phyloP scores from a whole-genome alignment of 2,888 invertebrate species.

The Watsonalla cultraria region DNA sequence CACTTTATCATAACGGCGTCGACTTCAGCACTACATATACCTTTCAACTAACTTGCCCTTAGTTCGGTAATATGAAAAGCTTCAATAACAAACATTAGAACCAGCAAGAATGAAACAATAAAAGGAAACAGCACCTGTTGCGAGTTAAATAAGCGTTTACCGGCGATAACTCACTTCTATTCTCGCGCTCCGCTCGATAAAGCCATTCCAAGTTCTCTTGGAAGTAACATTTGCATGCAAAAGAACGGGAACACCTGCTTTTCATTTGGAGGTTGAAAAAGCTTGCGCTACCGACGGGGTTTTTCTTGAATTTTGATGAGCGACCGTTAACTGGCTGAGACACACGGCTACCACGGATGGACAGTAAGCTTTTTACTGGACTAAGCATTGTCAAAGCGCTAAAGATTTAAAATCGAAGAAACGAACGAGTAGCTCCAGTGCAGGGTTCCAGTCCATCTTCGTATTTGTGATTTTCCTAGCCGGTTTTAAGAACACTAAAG shows the following conservation, averaged over 20 bases:
- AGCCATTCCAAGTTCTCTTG: slow-evolving; percentile 15
- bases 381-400: too few species aligned
- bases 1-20: too few species aligned
- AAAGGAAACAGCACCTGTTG: not conserved
- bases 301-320: slow-evolving; percentile 32
- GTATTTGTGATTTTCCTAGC: too few species aligned
- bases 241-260: slow-evolving; percentile 25
- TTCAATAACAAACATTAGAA: too few species aligned
- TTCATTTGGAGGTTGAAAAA: slow-evolving; percentile 25
- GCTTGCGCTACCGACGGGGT: slow-evolving; percentile 12
- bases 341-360: slow-evolving; percentile 5
- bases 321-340: slow-evolving; percentile 6
- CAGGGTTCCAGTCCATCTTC: too few species aligned
- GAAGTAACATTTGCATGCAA: slow-evolving; percentile 24
- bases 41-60: too few species aligned
- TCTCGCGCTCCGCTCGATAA: slow-evolving; percentile 5
- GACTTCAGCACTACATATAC: too few species aligned
- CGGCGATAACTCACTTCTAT: not conserved
- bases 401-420: too few species aligned
- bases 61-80: too few species aligned
- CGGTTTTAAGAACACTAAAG: too few species aligned
- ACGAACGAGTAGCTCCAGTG: too few species aligned
- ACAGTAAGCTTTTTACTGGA: not conserved
- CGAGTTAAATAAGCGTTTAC: not conserved
- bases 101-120: not conserved